Conservation (phyloP, 2,888 invertebrate species). For the Xanthorhoe spadicearia region DNA sequence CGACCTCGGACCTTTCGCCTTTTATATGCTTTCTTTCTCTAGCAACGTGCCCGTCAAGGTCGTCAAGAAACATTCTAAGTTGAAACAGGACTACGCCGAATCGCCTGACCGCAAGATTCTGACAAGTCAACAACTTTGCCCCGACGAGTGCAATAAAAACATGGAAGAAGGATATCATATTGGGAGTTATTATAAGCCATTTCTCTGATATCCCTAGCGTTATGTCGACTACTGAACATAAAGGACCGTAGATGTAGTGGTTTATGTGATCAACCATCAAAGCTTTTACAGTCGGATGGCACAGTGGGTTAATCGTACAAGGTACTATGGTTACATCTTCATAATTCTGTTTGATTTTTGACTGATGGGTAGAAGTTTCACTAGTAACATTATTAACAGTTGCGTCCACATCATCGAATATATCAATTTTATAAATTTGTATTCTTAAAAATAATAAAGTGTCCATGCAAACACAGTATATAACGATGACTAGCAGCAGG, state of each 20-base stretch:
- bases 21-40: constrained; percentile 89
- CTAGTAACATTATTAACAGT: constrained; percentile 39
- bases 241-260: constrained; percentile 92
- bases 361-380: constrained; percentile 61
- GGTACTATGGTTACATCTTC: constrained; percentile 86
- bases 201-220: constrained; percentile 86
- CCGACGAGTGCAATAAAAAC: constrained; percentile 90
- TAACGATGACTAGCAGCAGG: constrained; percentile 82
- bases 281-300: constrained; percentile 93
- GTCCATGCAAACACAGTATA: constrained; percentile 90
- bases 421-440: constrained; percentile 87
- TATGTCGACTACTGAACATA: constrained; percentile 89
- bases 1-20: constrained; percentile 92
- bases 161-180: constrained; percentile 92
- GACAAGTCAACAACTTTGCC: constrained; percentile 90
- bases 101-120: constrained; percentile 88
- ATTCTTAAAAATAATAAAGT: constrained; percentile 88
- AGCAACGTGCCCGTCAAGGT: constrained; percentile 94
- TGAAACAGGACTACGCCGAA: constrained; percentile 91
- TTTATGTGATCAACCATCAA: constrained; percentile 93
- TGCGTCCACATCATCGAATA: constrained; percentile 58
- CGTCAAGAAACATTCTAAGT: constrained; percentile 92
- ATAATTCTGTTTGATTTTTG: constrained; percentile 64
- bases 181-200: constrained; percentile 89
- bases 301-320: constrained; percentile 90